phyloP scores from a whole-genome alignment of 2,113 vertebrate species.

The Scartelaos histophorus region DNA sequence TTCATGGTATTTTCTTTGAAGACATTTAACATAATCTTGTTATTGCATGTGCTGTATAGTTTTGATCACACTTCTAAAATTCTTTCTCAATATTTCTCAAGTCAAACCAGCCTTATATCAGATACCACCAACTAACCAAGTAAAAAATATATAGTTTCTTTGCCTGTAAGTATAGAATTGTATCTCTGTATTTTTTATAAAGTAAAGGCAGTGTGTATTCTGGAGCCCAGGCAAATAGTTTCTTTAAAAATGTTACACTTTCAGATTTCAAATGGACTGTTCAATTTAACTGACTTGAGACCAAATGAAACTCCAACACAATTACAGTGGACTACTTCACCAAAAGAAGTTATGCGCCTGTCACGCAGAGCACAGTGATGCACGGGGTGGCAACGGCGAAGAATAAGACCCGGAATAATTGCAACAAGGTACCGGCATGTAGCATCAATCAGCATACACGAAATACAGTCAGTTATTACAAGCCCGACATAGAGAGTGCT shows the following conservation, averaged over 20 bases:
- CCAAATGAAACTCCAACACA: neutral
- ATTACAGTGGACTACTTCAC: conserved; percentile 17
- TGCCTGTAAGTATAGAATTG: no score
- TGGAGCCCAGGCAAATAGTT: no score
- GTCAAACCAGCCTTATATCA: no score
- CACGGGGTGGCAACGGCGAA: neutral
- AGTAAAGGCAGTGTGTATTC: no score
- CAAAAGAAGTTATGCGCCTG: conserved; percentile 35
- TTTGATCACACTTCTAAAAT: no score
- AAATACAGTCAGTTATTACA: conserved; percentile 31
- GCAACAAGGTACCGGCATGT: conserved; percentile 46
- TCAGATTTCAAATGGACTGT: neutral
- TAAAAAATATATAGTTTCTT: no score
- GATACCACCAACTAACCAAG: no score
- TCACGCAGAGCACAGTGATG: conserved; percentile 20
- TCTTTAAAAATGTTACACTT: neutral
- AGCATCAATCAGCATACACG: conserved; percentile 43
- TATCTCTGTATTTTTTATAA: no score
- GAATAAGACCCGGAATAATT: conserved; percentile 39
- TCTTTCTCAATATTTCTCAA: no score
- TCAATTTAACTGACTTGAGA: neutral
- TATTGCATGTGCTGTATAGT: no score
- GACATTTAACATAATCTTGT: no score
- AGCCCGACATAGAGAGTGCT: conserved; percentile 14
- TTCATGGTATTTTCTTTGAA: no score